phyloP scores from a whole-genome alignment of 1,140 invertebrate genomes.

The Thaumetopoea pityocampa region DNA sequence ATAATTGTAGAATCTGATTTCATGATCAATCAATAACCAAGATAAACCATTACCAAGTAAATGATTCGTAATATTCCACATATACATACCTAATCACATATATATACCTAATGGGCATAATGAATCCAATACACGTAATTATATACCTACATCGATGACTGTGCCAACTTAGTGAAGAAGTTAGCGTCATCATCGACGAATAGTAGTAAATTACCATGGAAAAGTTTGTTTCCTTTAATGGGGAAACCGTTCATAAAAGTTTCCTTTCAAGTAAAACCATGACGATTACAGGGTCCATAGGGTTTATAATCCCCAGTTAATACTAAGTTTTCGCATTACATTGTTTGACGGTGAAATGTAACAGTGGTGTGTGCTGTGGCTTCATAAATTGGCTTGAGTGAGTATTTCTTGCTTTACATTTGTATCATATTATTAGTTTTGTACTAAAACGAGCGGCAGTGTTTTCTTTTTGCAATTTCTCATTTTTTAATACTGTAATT shows the following conservation, averaged over 20 bases:
- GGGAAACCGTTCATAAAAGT: constrained; percentile 16
- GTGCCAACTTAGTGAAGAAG: constrained; percentile 1
- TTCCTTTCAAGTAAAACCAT: constrained; percentile 20
- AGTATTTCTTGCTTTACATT: background rate
- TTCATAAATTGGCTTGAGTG: constrained; percentile 2
- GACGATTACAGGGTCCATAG: constrained; percentile 20
- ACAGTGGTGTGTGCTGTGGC: constrained; percentile 1
- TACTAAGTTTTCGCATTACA: background rate
- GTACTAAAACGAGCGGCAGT: too few relatives aligned
- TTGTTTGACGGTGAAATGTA: constrained; percentile 2
- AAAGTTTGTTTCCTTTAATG: constrained; percentile 8
- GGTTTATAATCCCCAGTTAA: constrained; percentile 4
- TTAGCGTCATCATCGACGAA: constrained; percentile 12
- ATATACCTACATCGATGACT: constrained; percentile 12
- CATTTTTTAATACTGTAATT: too few relatives aligned
- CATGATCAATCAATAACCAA: too few relatives aligned
- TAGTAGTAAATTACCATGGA: constrained; percentile 19
- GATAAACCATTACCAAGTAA: too few relatives aligned
- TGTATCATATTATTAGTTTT: background rate
- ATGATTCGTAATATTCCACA: too few relatives aligned
- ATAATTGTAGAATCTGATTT: too few relatives aligned
- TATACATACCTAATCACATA: too few relatives aligned
- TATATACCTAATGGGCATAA: too few relatives aligned
- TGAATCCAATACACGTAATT: too few relatives aligned
- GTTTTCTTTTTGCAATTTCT: too few relatives aligned